A percentile compares a stretch with the other conserved stretches of the same genome.
Conservation (phyloP, 1,140 invertebrate species). For the Cyclina sinensis region DNA sequence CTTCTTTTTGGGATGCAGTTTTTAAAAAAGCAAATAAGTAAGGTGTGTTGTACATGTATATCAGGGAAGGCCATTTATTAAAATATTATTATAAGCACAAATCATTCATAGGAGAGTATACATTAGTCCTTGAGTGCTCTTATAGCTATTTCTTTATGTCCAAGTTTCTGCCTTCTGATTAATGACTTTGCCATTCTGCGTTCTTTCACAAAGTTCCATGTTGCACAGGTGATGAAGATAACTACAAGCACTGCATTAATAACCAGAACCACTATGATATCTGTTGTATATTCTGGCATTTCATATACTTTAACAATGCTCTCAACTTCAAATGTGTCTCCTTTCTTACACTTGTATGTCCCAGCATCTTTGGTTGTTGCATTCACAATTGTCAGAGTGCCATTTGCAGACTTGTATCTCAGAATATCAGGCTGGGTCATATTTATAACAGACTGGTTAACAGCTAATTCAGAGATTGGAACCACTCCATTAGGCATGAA, state of each 20-base stretch:
- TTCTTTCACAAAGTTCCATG: constrained; percentile 35
- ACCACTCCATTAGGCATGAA: not conserved
- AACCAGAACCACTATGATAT: constrained; percentile 31
- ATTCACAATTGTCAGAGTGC: constrained; percentile 51
- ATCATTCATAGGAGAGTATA: too few relatives aligned
- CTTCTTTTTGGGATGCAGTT: too few relatives aligned
- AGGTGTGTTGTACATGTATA: not conserved
- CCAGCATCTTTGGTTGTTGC: constrained; percentile 15
- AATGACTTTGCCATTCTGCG: not conserved
- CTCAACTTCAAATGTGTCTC: constrained; percentile 8
- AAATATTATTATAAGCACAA: too few relatives aligned
- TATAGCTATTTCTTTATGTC: constrained; percentile 16
- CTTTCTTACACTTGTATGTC: constrained; percentile 42
- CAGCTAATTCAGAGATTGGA: constrained; percentile 15
- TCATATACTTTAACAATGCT: constrained; percentile 18
- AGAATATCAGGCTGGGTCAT: not conserved
- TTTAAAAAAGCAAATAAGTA: too few relatives aligned
- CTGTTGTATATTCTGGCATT: constrained; percentile 42
- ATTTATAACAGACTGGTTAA: constrained; percentile 26
- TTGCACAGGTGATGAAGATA: constrained; percentile 38
- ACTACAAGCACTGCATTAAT: constrained; percentile 42
- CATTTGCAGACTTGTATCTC: constrained; percentile 39
- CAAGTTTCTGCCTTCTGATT: constrained; percentile 38
- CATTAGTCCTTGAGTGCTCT: constrained; percentile 10
- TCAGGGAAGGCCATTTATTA: not conserved